A percentile compares a stretch with the other conserved stretches of the same genome.
These are phyloP conservation scores for Pristiophorus japonicus DNA, from an alignment of 2,113 vertebrate species.

Conservation along the genomic window DNA sequence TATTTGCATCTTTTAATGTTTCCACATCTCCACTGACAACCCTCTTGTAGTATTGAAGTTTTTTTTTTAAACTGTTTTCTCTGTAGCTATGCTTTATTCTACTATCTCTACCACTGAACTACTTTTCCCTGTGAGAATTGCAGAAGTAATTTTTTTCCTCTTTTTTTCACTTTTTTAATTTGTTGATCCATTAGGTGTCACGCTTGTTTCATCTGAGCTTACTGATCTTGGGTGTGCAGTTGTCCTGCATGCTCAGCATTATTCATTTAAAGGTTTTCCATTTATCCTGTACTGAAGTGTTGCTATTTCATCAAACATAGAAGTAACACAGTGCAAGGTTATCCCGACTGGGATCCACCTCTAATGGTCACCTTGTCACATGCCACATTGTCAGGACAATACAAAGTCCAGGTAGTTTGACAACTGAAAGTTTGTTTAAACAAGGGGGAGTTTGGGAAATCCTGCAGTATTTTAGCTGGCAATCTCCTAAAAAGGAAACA, in stretches of 20 bases:
- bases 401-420: neutral
- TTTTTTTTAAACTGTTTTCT: no score
- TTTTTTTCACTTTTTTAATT: neutral
- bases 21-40: no score
- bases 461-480: neutral
- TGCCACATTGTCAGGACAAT: neutral
- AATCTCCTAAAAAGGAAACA: neutral
- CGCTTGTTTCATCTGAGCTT: neutral
- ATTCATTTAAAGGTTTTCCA: neutral
- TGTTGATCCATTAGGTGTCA: no score
- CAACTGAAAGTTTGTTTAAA: neutral
- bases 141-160: neutral
- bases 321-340: neutral
- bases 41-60: no score
- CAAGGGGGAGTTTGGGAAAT: neutral
- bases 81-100: neutral
- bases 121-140: neutral
- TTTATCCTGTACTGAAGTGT: neutral
- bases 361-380: neutral
- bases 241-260: neutral
- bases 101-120: neutral
- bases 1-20: no score
- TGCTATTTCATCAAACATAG: neutral
- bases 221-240: neutral
- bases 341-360: neutral